Evolutionary conservation across 2,888 invertebrate genomes (phyloP).

Genomic region (Caenorhabditis auriculariae): DNA sequence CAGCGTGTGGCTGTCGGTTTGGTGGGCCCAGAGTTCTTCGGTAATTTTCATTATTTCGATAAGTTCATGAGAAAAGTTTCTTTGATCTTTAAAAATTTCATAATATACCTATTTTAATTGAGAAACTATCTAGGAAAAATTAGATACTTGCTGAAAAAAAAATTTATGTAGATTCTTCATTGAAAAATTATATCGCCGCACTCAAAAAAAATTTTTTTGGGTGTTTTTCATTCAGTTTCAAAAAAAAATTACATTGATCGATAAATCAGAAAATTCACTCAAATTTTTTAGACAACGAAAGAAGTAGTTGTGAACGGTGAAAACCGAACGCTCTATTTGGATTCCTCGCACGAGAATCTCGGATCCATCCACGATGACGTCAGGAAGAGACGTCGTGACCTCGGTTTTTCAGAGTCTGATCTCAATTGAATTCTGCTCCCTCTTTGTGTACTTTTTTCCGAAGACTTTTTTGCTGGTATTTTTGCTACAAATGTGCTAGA

Average conservation of each 20-base stretch:
- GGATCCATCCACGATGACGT: conserved; percentile 56
- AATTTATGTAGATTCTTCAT: too few relatives aligned
- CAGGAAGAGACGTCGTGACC: conserved; percentile 42
- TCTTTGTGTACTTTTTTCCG: background rate
- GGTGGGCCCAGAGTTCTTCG: conserved; percentile 63
- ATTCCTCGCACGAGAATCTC: conserved; percentile 62
- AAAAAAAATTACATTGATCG: background rate
- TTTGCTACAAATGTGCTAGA: too few relatives aligned
- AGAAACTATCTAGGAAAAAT: too few relatives aligned
- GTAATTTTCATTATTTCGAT: conserved; percentile 28
- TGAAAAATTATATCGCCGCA: background rate
- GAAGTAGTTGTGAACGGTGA: conserved; percentile 50
- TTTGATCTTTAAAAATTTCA: too few relatives aligned
- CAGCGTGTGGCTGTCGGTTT: conserved; percentile 75
- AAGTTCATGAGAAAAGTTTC: too few relatives aligned
- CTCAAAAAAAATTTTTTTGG: too few relatives aligned
- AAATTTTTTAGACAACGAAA: conserved; percentile 43
- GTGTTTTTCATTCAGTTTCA: too few relatives aligned
- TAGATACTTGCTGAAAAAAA: too few relatives aligned
- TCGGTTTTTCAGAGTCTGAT: conserved; percentile 44
- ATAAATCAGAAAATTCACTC: background rate
- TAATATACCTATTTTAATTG: too few relatives aligned
- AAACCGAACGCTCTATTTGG: conserved; percentile 55
- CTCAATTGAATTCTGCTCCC: conserved; percentile 11
- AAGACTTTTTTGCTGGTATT: too few relatives aligned